Evolutionary conservation across 2,888 invertebrate genomes (phyloP), one percentile per base, ranked within the genome.

Genomic region (Tipula helvola): DNA sequence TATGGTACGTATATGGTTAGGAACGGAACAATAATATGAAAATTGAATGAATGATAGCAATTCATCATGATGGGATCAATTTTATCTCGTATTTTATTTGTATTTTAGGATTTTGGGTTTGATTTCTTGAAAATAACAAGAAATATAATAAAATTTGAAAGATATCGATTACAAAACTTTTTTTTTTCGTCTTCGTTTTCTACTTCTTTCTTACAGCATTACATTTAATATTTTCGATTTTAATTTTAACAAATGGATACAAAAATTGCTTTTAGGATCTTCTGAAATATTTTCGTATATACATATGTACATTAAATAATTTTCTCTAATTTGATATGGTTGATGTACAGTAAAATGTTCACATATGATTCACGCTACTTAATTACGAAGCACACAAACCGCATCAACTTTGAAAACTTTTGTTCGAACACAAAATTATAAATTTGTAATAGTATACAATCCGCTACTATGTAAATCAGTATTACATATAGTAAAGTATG

Each of bases 31-130:
- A 71, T 71, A 71, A 71, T 71, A 71, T 18, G 71, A 71, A 71
- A 84, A 84, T 36, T 84, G 84, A 41, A 84, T 84, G 84, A 84
- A 84, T 84, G 84, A 84, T 84, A 84, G 84, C 84, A 84, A 84
- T 84, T 84, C 84, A 84, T 84, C 84, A 84, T 36, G 84, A 84
- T 84, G 84, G 84, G 36, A 84, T 36, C 41, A 39, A 28, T 84
- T 84, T 39, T 84, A 41, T 84, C 41, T 84, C 71, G 7, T 28
- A 84, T 39, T 39, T 84, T 84, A 36, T 71, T 28, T 84, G 39
- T 39, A 84, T 84, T 36, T 84, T 39, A 16, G 84, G 36, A 39
- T 39, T 84, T 84, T 41, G 36, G 84, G 84, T 84, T 84, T 84
- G 41, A 84, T 71, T 71, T 71, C 28, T 71, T 18, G 28, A 71